Evolutionary conservation across 2,888 invertebrate species (phyloP).

Genomic region (Mythimna albipuncta): DNA sequence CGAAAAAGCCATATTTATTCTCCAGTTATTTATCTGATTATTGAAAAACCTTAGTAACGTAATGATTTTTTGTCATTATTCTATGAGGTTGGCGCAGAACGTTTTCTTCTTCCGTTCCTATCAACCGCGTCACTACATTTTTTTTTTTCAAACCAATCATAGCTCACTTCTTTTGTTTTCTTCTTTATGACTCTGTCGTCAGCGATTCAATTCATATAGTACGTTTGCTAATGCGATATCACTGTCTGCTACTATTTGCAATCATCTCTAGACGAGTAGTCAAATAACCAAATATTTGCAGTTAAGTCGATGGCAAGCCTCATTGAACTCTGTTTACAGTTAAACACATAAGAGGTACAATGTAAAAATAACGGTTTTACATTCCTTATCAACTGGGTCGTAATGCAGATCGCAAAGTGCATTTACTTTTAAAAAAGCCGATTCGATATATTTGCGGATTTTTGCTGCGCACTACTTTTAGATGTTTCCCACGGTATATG

Average conservation of each 20-base stretch:
- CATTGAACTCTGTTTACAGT: conserved; percentile 56
- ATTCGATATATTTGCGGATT: conserved; percentile 20
- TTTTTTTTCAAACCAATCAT: neutral
- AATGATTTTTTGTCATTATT: too few relatives aligned
- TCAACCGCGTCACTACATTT: neutral
- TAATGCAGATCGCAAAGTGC: conserved; percentile 53
- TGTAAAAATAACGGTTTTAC: conserved; percentile 58
- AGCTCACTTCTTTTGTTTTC: neutral
- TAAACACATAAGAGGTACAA: conserved; percentile 51
- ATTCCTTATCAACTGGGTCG: conserved; percentile 59
- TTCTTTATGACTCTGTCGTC: neutral
- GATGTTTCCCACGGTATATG: conserved; percentile 40
- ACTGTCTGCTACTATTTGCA: conserved; percentile 13
- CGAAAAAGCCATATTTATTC: too few relatives aligned
- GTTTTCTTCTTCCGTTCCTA: neutral
- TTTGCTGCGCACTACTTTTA: conserved; percentile 23
- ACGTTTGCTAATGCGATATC: neutral
- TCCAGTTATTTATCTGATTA: too few relatives aligned
- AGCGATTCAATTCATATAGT: neutral
- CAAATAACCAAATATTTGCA: conserved; percentile 49
- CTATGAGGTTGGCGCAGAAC: too few relatives aligned
- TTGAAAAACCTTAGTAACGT: too few relatives aligned
- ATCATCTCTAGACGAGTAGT: conserved; percentile 30
- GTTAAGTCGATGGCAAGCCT: conserved; percentile 35
- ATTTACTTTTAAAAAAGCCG: conserved; percentile 41